Evolutionary conservation across 92 coral and sea anemone species (phyloP).

Genomic region (Montipora capitata): DNA sequence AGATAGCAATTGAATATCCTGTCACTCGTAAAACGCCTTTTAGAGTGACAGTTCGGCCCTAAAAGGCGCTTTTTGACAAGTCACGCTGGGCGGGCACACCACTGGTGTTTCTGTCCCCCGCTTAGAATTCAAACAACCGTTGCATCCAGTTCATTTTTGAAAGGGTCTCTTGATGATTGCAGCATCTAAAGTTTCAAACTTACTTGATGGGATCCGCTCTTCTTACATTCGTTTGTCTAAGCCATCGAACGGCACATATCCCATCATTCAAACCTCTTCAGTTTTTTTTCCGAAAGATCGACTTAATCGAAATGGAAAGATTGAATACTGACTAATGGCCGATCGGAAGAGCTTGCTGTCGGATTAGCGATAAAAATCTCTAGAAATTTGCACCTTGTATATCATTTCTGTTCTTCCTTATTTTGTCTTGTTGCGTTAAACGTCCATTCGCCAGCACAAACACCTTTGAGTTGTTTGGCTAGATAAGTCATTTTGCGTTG

Average conservation of each 20-base stretch:
- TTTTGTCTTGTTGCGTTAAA: not conserved
- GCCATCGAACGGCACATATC: slow-evolving; percentile 37
- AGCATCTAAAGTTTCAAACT: slow-evolving; percentile 37
- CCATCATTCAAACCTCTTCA: slow-evolving; percentile 86
- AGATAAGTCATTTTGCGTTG: not conserved
- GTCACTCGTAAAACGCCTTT: slow-evolving; percentile 88
- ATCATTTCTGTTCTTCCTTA: slow-evolving; percentile 27
- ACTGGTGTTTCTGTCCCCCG: slow-evolving; percentile 44
- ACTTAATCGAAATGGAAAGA: slow-evolving; percentile 88
- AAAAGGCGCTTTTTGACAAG: slow-evolving; percentile 82
- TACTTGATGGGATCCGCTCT: slow-evolving; percentile 52
- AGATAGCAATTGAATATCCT: slow-evolving; percentile 95
- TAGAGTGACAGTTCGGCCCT: slow-evolving; percentile 84
- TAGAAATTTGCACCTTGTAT: slow-evolving; percentile 57
- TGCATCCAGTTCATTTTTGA: slow-evolving; percentile 59
- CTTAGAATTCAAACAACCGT: slow-evolving; percentile 54
- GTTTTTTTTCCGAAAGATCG: slow-evolving; percentile 75
- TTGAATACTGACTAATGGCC: slow-evolving; percentile 70
- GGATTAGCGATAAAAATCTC: slow-evolving; percentile 64
- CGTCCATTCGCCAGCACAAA: slow-evolving; percentile 1
- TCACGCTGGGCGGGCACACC: slow-evolving; percentile 62
- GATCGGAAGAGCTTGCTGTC: slow-evolving; percentile 64
- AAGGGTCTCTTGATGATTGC: slow-evolving; percentile 47
- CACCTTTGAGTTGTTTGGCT: not conserved
- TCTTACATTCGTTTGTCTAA: slow-evolving; percentile 37